Conservation (phyloP, 2,888 invertebrate species). For the Drosophila macrospina region DNA sequence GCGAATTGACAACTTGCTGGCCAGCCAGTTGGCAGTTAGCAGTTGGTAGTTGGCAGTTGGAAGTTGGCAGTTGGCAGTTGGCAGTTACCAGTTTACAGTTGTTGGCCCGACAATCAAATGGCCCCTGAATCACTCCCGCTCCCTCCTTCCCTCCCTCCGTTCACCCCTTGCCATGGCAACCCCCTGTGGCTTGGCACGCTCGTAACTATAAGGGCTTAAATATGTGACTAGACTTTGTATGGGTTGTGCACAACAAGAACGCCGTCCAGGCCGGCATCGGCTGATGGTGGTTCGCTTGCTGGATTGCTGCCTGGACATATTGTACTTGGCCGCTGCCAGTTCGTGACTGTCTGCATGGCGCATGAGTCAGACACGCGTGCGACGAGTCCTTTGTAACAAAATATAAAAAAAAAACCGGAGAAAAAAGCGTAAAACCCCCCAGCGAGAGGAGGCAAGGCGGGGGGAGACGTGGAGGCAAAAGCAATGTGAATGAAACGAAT, state of each 20-base stretch:
- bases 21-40: slow-evolving; percentile 20
- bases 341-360: slow-evolving; percentile 24
- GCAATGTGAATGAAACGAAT: slow-evolving; percentile 11
- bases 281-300: slow-evolving; percentile 10
- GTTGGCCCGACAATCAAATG: slow-evolving; percentile 46
- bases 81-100: slow-evolving; percentile 23
- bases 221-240: slow-evolving; percentile 49
- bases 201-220: slow-evolving; percentile 23
- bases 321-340: slow-evolving; percentile 2
- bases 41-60: slow-evolving; percentile 1
- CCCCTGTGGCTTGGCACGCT: slow-evolving; percentile 9
- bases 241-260: slow-evolving; percentile 29
- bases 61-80: slow-evolving; percentile 2
- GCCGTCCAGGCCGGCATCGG: slow-evolving; percentile 21
- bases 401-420: slow-evolving; percentile 10
- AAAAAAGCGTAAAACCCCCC: slow-evolving; percentile 13
- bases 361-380: slow-evolving; percentile 51
- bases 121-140: too few relatives aligned
- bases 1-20: slow-evolving; percentile 38
- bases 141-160: too few relatives aligned
- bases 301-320: slow-evolving; percentile 34
- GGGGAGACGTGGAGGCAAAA: not conserved
- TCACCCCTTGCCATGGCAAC: not conserved
- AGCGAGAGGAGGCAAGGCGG: not conserved
- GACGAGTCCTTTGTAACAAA: slow-evolving; percentile 34